These are phyloP conservation scores for Ia io DNA, from an alignment of 2,113 vertebrate species.

Conservation along the genomic window DNA sequence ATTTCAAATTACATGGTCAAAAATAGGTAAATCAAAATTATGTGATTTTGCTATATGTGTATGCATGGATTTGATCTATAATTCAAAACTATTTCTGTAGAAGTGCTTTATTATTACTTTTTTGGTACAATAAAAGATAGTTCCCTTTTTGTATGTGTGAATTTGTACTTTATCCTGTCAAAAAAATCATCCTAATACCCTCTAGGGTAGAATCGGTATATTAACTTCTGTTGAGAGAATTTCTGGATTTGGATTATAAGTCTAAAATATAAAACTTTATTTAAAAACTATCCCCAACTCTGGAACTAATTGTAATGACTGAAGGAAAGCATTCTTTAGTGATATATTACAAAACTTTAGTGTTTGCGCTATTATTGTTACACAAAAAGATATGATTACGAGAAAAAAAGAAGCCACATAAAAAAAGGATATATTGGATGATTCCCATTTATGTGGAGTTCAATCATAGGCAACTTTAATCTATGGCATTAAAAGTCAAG, in stretches of 20 bases:
- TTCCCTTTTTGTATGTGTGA: background rate
- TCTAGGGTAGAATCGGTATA: background rate
- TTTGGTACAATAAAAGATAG: background rate
- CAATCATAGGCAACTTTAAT: background rate
- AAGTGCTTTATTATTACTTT: background rate
- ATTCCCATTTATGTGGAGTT: background rate
- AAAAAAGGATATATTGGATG: background rate
- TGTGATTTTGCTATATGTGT: background rate
- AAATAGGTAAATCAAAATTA: background rate
- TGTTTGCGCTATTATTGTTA: background rate
- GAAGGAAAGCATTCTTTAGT: background rate
- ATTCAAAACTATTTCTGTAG: background rate
- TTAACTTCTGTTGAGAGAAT: background rate
- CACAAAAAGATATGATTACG: background rate
- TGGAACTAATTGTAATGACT: background rate
- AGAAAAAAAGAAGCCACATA: background rate
- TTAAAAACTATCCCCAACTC: background rate
- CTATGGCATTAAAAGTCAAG: background rate
- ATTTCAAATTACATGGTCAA: background rate
- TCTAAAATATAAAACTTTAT: background rate
- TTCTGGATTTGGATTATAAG: conserved; percentile 15
- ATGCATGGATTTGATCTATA: background rate
- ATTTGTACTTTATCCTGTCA: background rate
- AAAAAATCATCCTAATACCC: background rate
- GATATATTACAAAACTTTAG: background rate